Evolutionary conservation across 2,113 vertebrate genomes (phyloP).

Genomic region (Chauna torquata): DNA sequence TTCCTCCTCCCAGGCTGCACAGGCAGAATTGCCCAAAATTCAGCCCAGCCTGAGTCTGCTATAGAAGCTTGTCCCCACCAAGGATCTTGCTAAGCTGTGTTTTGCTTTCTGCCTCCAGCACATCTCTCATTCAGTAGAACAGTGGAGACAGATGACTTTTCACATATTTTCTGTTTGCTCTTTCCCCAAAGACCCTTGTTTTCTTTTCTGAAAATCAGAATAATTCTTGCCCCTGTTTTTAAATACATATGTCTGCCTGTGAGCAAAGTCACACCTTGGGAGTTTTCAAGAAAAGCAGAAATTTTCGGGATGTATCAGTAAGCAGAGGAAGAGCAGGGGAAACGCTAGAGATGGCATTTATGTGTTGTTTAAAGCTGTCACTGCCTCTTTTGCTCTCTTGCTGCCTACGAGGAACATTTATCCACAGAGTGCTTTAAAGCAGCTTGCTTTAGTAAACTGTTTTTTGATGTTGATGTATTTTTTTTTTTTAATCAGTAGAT

Average conservation of each 20-base stretch:
- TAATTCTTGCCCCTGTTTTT: neutral
- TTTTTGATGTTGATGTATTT: neutral
- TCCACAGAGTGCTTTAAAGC: neutral
- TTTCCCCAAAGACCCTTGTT: neutral
- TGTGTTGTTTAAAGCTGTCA: neutral
- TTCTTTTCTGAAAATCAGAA: neutral
- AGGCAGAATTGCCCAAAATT: neutral
- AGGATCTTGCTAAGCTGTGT: neutral
- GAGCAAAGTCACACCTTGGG: neutral
- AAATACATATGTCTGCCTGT: neutral
- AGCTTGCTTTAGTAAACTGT: neutral
- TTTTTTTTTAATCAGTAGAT: neutral
- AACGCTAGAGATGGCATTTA: neutral
- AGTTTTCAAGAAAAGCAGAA: neutral
- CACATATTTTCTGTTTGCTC: neutral
- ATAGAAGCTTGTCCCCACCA: fast-evolving
- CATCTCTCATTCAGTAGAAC: neutral
- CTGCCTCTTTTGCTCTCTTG: neutral
- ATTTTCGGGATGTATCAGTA: neutral
- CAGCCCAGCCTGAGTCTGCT: neutral
- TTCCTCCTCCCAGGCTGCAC: neutral
- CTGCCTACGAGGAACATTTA: neutral
- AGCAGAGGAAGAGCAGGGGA: neutral
- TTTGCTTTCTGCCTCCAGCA: neutral
- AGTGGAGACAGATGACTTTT: fast-evolving